These are phyloP conservation scores for Pseudorectes ferrugineus DNA, from an alignment of 2,113 vertebrate genomes.

Conservation along the genomic window DNA sequence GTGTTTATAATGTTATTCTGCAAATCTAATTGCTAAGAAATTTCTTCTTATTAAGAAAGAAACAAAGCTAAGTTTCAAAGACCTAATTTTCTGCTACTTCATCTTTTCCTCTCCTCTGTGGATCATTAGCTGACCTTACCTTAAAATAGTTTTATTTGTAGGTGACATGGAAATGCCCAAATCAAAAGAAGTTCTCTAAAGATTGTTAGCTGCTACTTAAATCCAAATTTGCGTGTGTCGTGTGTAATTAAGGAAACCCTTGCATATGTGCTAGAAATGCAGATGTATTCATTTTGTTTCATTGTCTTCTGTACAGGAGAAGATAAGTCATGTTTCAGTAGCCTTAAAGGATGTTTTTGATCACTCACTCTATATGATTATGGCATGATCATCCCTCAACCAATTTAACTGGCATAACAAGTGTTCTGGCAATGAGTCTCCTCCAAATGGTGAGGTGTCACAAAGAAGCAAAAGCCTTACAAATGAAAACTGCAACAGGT, in stretches of 20 bases:
- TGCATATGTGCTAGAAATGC: not conserved
- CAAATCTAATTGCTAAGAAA: not conserved
- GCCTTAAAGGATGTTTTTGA: not conserved
- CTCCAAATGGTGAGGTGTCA: not conserved
- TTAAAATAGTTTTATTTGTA: not conserved
- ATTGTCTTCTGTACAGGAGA: not conserved
- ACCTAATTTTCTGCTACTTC: not conserved
- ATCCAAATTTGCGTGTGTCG: not conserved
- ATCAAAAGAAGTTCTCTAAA: not conserved
- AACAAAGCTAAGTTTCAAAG: not conserved
- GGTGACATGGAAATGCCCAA: not conserved
- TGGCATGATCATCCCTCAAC: not conserved
- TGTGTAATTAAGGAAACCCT: not conserved
- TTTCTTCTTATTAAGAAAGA: not conserved
- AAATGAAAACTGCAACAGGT: not conserved
- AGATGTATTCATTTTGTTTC: not conserved
- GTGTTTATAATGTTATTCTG: not conserved
- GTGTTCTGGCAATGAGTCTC: not conserved
- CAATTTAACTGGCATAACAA: not conserved
- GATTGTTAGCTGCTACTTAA: not conserved
- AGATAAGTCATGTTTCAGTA: not conserved
- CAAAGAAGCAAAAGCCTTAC: not conserved
- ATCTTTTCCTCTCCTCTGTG: not conserved
- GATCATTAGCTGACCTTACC: not conserved
- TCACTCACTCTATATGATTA: not conserved